Evolutionary conservation across 2,888 invertebrate species (phyloP).

Genomic region (Thymelicus sylvestris): DNA sequence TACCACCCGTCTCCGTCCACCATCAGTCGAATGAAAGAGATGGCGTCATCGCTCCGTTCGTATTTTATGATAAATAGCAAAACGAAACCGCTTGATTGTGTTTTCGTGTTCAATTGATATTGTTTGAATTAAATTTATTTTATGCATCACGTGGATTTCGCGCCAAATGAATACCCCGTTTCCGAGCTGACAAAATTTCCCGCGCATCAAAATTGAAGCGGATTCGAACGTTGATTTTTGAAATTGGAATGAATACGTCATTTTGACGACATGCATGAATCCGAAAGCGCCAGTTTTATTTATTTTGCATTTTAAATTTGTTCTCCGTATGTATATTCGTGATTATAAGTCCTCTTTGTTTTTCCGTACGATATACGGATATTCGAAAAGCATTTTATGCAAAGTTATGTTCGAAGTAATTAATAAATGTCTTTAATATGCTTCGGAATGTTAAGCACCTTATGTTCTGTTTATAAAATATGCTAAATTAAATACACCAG

Average conservation of each 20-base stretch:
- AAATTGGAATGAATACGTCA: conserved; percentile 54
- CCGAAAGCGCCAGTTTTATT: conserved; percentile 36
- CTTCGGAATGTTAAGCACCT: too few species aligned
- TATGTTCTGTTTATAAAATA: not conserved
- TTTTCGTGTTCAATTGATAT: conserved; percentile 78
- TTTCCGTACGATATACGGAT: not conserved
- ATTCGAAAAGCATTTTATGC: not conserved
- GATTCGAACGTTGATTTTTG: conserved; percentile 51
- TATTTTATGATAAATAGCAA: conserved; percentile 79
- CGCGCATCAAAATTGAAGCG: conserved; percentile 45
- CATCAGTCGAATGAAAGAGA: conserved; percentile 52
- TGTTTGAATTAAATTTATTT: conserved; percentile 76
- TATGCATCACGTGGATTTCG: conserved; percentile 64
- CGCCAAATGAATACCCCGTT: conserved; percentile 62
- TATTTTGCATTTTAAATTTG: conserved; percentile 24
- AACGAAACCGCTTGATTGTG: conserved; percentile 68
- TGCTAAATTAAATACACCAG: not conserved
- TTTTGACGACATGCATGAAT: conserved; percentile 55
- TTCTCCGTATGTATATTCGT: conserved; percentile 3
- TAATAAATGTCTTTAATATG: not conserved
- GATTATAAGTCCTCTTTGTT: conserved; percentile 4
- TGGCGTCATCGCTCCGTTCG: conserved; percentile 56
- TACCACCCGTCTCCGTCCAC: conserved; percentile 52
- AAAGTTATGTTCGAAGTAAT: not conserved
- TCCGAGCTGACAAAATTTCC: conserved; percentile 47